These are phyloP conservation scores for cat (Felis catus) DNA, from an alignment of 2,113 vertebrate species.

Conservation along the genomic window F.catus_Fca126_mat1.0 CM031425.1:1229001-1229500, in stretches of 20 bases:
- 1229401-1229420: background rate
- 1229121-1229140: rapidly evolving
- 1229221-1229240: background rate
- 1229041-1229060: background rate
- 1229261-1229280: rapidly evolving
- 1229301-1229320: too few species aligned
- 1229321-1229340: background rate
- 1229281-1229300: background rate
- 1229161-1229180: background rate
- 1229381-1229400: background rate
- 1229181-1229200: background rate
- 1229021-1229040: background rate
- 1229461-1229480: background rate
- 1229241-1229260: background rate
- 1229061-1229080: background rate
- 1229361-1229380: too few species aligned
- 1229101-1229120: background rate
- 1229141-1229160: rapidly evolving
- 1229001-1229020: rapidly evolving
- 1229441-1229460: background rate
- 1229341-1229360: rapidly evolving
- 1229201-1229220: background rate
- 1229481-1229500: background rate
- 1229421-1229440: background rate
- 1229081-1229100: background rate